Evolutionary conservation across 1,140 invertebrate species (phyloP).

Genomic region (Macrocentrus cingulum): DNA sequence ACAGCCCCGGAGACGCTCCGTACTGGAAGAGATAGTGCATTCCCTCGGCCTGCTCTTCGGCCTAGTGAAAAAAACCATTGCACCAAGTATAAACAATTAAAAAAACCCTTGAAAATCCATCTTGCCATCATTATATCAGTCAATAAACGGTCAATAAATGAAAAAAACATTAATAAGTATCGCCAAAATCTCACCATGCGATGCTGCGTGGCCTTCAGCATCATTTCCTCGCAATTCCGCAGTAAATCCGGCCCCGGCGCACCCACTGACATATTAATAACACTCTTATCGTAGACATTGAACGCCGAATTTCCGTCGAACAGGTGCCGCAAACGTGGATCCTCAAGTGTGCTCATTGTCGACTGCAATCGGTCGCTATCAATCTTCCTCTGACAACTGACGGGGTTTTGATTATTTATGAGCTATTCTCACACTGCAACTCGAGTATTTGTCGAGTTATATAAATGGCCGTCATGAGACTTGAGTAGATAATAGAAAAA

Average conservation of each 20-base stretch:
- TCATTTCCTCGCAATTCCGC: constrained; percentile 52
- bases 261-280: constrained; percentile 60
- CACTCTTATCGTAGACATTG: constrained; percentile 58
- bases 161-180: constrained; percentile 2
- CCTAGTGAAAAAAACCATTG: constrained; percentile 39
- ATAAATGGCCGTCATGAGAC: no score
- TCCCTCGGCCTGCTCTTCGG: constrained; percentile 53
- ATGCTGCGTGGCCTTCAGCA: constrained; percentile 56
- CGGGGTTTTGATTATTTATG: no score
- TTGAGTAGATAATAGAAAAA: no score
- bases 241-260: constrained; percentile 62
- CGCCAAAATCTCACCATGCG: constrained; percentile 49
- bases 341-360: constrained; percentile 37
- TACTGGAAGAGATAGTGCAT: constrained; percentile 63
- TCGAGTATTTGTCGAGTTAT: no score
- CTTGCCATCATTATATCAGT: no score
- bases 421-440: no score
- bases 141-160: no score
- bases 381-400: no score
- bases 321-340: constrained; percentile 55
- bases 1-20: constrained; percentile 58
- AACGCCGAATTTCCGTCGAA: constrained; percentile 55
- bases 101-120: no score
- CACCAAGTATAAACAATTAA: neutral
- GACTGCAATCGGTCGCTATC: constrained; percentile 14